Percentiles rank a stretch among this genome's conserved stretches.
These are phyloP conservation scores for Azemiops feae DNA, from an alignment of 2,113 vertebrate genomes.

Conservation along the genomic window DNA sequence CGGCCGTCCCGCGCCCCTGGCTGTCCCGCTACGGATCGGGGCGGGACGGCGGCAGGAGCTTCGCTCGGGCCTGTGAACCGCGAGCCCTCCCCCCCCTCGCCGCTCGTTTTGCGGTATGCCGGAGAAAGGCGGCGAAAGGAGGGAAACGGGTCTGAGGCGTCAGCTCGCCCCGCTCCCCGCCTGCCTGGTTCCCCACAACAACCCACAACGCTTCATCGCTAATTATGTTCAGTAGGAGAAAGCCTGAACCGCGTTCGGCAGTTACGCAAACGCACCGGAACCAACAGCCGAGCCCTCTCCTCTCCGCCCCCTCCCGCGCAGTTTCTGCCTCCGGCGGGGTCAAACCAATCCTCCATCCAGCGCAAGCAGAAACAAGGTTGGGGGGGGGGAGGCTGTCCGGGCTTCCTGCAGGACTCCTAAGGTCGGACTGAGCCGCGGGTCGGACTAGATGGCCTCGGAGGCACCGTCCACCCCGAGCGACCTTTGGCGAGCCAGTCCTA, in stretches of 20 bases:
- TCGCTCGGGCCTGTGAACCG: neutral
- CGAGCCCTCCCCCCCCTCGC: neutral
- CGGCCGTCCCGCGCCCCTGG: neutral
- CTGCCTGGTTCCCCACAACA: neutral
- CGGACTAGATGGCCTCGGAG: neutral
- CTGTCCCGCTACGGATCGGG: neutral
- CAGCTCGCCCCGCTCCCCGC: neutral
- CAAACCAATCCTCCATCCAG: neutral
- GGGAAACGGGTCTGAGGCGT: neutral
- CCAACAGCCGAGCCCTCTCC: neutral
- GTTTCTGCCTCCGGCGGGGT: neutral
- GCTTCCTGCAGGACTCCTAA: neutral
- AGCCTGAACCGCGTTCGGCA: neutral
- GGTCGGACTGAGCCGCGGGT: neutral
- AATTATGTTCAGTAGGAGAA: neutral
- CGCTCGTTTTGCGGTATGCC: neutral
- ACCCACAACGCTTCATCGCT: neutral
- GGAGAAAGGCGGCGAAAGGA: neutral
- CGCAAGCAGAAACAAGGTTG: neutral
- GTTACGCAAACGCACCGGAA: neutral
- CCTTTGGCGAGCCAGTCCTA: neutral
- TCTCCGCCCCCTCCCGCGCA: neutral
- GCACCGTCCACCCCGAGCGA: neutral
- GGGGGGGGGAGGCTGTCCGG: neutral
- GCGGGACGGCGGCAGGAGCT: neutral